Conservation (phyloP, 2,113 vertebrate genomes). For the Bubalus kerabau region DNA sequence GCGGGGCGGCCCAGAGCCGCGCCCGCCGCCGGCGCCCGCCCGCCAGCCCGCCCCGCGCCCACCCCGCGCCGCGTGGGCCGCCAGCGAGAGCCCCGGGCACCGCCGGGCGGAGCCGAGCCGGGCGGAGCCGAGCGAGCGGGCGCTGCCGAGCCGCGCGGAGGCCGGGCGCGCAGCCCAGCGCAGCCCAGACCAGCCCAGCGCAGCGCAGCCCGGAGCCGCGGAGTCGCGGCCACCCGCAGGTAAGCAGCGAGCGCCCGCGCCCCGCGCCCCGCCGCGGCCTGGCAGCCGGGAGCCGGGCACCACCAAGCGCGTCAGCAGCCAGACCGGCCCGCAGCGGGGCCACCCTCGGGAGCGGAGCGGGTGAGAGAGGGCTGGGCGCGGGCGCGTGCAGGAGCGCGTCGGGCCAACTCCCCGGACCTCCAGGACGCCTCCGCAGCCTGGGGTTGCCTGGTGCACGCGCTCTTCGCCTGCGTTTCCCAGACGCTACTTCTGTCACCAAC, state of each 20-base stretch:
- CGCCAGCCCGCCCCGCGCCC: conserved; percentile 77
- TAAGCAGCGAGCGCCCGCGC: conserved; percentile 45
- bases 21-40: conserved; percentile 58
- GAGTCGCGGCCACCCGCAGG: conserved; percentile 35
- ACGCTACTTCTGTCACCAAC: conserved; percentile 47
- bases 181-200: conserved; percentile 42
- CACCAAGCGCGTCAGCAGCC: not conserved
- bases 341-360: not conserved
- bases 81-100: conserved; percentile 81
- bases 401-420: conserved; percentile 2
- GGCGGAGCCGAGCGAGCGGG: conserved; percentile 62
- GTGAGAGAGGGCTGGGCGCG: not conserved
- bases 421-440: not conserved
- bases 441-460: conserved; percentile 38
- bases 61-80: conserved; percentile 77
- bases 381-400: not conserved
- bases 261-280: not conserved
- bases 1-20: conserved; percentile 75
- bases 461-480: conserved; percentile 25
- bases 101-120: conserved; percentile 78
- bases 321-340: not conserved
- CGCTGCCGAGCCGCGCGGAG: conserved; percentile 58
- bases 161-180: conserved; percentile 56
- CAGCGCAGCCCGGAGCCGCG: conserved; percentile 31
- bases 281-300: not conserved